Base-by-base conservation (phyloP, 2,797 vertebrate genomes). In the Anguilla anguilla region DNA sequence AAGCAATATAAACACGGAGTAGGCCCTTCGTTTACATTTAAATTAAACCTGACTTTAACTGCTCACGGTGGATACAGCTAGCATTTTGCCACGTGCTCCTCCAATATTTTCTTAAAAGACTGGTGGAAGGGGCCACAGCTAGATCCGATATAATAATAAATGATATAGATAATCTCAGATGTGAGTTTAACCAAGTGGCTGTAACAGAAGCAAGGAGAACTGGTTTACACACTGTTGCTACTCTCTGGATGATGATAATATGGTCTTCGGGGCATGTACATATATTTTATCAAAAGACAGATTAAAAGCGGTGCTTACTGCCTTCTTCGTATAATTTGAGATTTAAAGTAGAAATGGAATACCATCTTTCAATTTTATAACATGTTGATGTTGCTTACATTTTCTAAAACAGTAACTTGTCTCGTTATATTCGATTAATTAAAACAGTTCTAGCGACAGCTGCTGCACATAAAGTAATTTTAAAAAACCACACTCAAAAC, bases 1-100 rank as follows among this genome's bases (percentile, higher is more conserved):
- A 94, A 96, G 94, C 94, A 94, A 96, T 95, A 92, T 90, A 92
- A 94, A 94, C 93, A 91, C 92, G 93, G 92, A 89, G 4, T 92
- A 94, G 91, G 69, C 90, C 91, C 83, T 84, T 91, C 28, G 92
- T 90, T 91, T 87, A 39, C 91, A 88, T 89, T 90, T 91, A 93
- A 94, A 95, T 94, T 90, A 93, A 92, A 89, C 82, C 87, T 91
- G 88, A 67, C 90, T 90, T 92, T 92, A 92, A 87, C 49, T 51
- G 86, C 86, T 92, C 92, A 88, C 85, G 93, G 88, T 88, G 90
- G 72, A 89, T 89, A 89, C 88, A 86, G 43, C 86, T 39, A 93
- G 89, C 91, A 92, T 92, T 94, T 94, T 91, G 90, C 92, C 90
- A 84, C 89, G 90, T 72, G 46, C 83, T 84, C 91, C 92, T 92